These are phyloP conservation scores for Molorchus minor DNA, from an alignment of 2,888 invertebrate species.

Conservation along the genomic window DNA sequence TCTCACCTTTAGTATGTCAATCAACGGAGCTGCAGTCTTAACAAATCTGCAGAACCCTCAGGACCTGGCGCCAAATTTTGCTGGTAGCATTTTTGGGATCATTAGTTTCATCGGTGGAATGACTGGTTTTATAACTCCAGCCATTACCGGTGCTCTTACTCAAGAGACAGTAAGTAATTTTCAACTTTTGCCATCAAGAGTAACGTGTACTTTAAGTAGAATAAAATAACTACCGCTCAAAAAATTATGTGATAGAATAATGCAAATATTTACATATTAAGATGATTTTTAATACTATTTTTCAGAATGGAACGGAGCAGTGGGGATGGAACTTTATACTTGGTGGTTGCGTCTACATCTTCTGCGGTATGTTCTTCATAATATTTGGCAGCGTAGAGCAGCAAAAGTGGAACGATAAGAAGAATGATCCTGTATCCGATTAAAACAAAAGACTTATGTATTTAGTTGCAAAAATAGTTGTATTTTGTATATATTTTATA, in stretches of 20 bases:
- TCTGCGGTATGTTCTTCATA: slow-evolving; percentile 57
- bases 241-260: no score
- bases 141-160: slow-evolving; percentile 43
- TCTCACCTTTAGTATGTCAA: slow-evolving; percentile 45
- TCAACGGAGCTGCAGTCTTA: slow-evolving; percentile 50
- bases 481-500: slow-evolving; percentile 8
- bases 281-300: slow-evolving; percentile 18
- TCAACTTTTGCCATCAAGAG: no score
- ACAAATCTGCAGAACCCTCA: slow-evolving; percentile 51
- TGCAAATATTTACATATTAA: no score
- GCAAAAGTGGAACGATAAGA: slow-evolving; percentile 58
- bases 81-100: slow-evolving; percentile 50
- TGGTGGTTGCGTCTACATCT: slow-evolving; percentile 55
- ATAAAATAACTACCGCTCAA: no score
- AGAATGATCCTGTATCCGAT: slow-evolving; percentile 6
- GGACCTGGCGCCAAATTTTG: slow-evolving; percentile 53
- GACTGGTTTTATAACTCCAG: slow-evolving; percentile 50
- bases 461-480: no score
- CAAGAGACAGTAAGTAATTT: slow-evolving; percentile 42
- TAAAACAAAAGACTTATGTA: background rate
- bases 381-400: slow-evolving; percentile 59
- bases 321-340: slow-evolving; percentile 61
- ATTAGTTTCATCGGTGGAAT: slow-evolving; percentile 50
- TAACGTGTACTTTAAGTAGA: no score
- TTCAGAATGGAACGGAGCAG: slow-evolving; percentile 58